Evolutionary conservation across 2,113 vertebrate genomes (phyloP).

Genomic region (Nyctereutes procyonoides): DNA sequence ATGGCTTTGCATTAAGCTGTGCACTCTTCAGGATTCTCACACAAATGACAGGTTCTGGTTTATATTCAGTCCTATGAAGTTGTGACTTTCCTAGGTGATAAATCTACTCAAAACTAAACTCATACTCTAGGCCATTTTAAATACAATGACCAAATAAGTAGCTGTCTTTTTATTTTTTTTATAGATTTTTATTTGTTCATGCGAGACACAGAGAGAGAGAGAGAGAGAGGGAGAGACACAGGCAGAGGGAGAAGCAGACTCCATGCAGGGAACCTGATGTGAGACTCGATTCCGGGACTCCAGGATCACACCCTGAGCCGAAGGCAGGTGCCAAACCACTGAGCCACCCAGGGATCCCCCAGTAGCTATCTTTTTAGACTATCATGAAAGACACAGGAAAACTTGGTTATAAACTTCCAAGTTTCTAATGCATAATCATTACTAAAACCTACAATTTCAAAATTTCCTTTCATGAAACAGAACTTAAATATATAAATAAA

Average conservation of each 20-base stretch:
- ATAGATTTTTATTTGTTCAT: background rate
- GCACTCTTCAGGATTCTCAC: background rate
- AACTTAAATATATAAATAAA: background rate
- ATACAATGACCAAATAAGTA: background rate
- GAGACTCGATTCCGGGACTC: no score
- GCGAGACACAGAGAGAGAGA: background rate
- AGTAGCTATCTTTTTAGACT: background rate
- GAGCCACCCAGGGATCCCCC: no score
- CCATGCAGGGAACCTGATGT: no score
- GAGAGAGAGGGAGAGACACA: no score
- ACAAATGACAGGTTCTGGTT: background rate
- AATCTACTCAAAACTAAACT: background rate
- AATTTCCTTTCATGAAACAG: background rate
- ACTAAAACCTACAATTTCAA: conserved; percentile 42
- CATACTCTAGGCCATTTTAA: background rate
- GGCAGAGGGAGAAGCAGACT: no score
- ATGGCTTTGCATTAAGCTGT: background rate
- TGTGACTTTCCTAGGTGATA: background rate
- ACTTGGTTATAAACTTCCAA: background rate
- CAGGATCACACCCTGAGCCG: no score
- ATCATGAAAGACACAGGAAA: conserved; percentile 20
- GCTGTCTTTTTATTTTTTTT: background rate
- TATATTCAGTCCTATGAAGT: background rate
- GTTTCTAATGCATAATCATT: background rate
- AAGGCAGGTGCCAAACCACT: no score